Base-by-base conservation (phyloP, 2,113 vertebrate species). In the Epinephelus moara region DNA sequence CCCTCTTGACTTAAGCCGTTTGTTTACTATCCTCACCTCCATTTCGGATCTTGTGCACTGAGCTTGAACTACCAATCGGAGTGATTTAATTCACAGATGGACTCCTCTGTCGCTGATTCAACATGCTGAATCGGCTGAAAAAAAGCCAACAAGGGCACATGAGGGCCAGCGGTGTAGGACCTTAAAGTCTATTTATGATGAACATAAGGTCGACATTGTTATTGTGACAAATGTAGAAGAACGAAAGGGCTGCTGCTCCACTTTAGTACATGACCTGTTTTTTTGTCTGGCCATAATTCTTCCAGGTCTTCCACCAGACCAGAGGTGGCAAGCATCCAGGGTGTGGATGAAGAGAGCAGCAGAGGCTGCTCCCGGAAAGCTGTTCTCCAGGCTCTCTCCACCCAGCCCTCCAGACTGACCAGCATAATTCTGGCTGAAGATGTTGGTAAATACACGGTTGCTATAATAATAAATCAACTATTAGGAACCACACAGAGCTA, bases 351-450 rank as follows among this genome's bases (percentile, higher is more conserved):
- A 3, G 94, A 92, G 10, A 84, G 92, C 14, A 91, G 94, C 68
- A 90, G 67, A 7, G 96, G 95, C n/a, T 99, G 98, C 86, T 99
- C 98, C 0, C 95, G 92, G 84, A 96, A 69, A 14, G 98, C 98
- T 0, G 87, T 99, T 73, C 97, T 99, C 4, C 97, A 98, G 92
- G 98, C 97, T 7, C 96, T 96, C 3, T 96, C 97, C 70, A 95
- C 96, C 0, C 95, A 96, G 66, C 89, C 90, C 7, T 89, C 94
- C 81, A 93, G 95, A 66, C 92, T 95, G 72, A 95, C 95, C 72
- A 96, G 95, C 67, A 96, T 96, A 80, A 97, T 99, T 87, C 95
- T 98, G 8, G 98, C 98, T 1, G 97, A 99, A 92, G 98, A 99
- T 81, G 92, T 97, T 70, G 94, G 98, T 99, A 94, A 96, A 93